Evolutionary conservation across 2,797 vertebrate species (phyloP), one percentile per base, ranked within the genome.

Genomic region (Schizopygopsis pylzovi): DNA sequence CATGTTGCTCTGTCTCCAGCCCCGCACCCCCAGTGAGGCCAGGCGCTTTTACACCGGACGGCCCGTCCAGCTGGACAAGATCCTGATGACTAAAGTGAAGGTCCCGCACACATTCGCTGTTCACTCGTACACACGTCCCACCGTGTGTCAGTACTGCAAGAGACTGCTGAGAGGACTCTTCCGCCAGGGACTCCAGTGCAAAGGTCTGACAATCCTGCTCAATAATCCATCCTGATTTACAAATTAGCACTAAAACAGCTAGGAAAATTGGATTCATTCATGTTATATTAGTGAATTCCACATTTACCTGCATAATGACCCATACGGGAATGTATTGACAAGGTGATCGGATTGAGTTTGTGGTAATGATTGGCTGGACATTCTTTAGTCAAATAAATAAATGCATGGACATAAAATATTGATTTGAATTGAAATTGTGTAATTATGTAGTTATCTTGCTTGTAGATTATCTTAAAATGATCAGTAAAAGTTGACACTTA

Each of bases 131-230:
- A 98, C 97, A 0, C 94, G 97, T 0, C 97, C 97, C 49, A 98
- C 97, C 0, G 97, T 98, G 87, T 98, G 97, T 89, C 97, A 98
- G 94, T 97, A 94, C 91, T 98, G 97, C 93, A 97, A 98, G 92
- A 95, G 96, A 81, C 96, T 98, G 10, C 96, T 98, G 0, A 94
- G 97, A 72, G 97, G 97, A 0, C 95, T 98, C 37, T 98, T 98
- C 90, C 95, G 97, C 52, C 97, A 98, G 89, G 97, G 97, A 43
- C 95, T 98, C 4, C 97, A 98, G 92, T 98, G 97, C 93, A 98
- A 98, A 96, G 97, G 97, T 97, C 87, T 92, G 93, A 0, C 25
- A 25, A 20, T 80, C 11, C 5, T 25, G 1, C 41, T n/a, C 16
- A 54, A 52, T n/a, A 52, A 39, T 47, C 63, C 25, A 3, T n/a